Evolutionary conservation across 2,113 vertebrate genomes (phyloP).

Genomic region (Dascyllus trimaculatus): DNA sequence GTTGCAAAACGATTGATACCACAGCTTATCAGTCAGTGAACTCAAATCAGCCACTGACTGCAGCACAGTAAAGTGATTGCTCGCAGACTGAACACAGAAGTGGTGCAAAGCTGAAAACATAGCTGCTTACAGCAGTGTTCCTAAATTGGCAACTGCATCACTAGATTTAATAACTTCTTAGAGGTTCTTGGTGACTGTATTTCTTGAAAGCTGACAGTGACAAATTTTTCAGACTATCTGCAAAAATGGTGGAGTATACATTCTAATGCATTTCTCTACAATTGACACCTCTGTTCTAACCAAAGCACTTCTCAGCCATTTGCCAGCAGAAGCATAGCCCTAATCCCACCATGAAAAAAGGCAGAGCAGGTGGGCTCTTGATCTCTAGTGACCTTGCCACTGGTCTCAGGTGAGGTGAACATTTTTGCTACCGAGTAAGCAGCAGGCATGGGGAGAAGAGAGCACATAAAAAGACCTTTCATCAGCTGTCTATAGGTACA

Average conservation of each 20-base stretch:
- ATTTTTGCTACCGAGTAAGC: conserved; percentile 32
- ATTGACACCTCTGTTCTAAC: conserved; percentile 39
- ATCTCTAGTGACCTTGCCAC: conserved; percentile 58
- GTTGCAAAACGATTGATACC: conserved; percentile 48
- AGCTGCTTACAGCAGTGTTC: conserved; percentile 60
- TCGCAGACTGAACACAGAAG: conserved; percentile 59
- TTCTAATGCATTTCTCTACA: conserved; percentile 33
- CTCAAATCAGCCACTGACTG: conserved; percentile 53
- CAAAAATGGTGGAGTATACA: conserved; percentile 18
- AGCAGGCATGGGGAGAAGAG: conserved; percentile 14
- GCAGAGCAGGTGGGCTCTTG: conserved; percentile 18
- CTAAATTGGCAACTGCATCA: conserved; percentile 55
- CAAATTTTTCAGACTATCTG: conserved; percentile 43
- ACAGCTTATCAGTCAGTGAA: conserved; percentile 58
- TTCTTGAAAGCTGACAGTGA: conserved; percentile 47
- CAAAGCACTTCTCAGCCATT: conserved; percentile 30
- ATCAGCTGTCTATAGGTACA: conserved; percentile 1
- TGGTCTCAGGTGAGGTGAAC: conserved; percentile 41
- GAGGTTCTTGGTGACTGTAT: conserved; percentile 48
- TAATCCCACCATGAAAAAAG: background rate
- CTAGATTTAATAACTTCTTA: conserved; percentile 62
- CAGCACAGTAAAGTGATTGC: conserved; percentile 53
- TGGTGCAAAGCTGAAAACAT: conserved; percentile 51
- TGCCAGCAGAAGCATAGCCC: conserved; percentile 30
- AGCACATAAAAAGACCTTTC: conserved; percentile 22